A percentile compares a stretch with the other conserved stretches of the same genome.
These are phyloP conservation scores for Epirrhoe alternata DNA, from an alignment of 2,888 invertebrate species.

Conservation along the genomic window DNA sequence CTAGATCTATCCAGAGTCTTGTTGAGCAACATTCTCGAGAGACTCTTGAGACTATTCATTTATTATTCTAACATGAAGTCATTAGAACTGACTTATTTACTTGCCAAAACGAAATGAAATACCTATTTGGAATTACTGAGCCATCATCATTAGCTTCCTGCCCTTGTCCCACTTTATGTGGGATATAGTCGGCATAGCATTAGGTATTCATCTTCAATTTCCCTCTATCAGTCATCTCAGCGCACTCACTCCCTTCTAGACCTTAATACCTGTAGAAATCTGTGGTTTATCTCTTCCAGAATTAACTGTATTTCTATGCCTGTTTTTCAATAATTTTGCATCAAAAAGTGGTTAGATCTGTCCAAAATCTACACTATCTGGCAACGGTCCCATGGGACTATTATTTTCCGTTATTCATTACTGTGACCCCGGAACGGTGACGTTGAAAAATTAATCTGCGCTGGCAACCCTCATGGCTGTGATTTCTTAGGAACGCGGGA, in stretches of 20 bases:
- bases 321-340: too few species aligned
- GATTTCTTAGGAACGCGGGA: not conserved
- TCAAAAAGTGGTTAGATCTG: constrained; percentile 9
- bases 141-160: too few species aligned
- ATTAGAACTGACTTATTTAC: not conserved
- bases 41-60: not conserved
- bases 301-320: too few species aligned
- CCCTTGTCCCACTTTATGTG: too few species aligned
- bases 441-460: constrained; percentile 42
- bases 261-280: not conserved
- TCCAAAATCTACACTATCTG: not conserved
- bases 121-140: not conserved
- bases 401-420: constrained; percentile 38
- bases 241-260: too few species aligned
- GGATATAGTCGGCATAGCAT: too few species aligned
- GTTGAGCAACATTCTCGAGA: not conserved
- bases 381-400: constrained; percentile 16
- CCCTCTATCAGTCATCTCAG: too few species aligned
- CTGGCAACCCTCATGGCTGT: constrained; percentile 4
- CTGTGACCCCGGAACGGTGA: constrained; percentile 29
- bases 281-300: too few species aligned
- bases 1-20: not conserved
- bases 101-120: not conserved
- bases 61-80: not conserved
- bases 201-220: too few species aligned